These are phyloP conservation scores for Clunio marinus DNA, from an alignment of 2,888 invertebrate species.

Conservation along the genomic window DNA sequence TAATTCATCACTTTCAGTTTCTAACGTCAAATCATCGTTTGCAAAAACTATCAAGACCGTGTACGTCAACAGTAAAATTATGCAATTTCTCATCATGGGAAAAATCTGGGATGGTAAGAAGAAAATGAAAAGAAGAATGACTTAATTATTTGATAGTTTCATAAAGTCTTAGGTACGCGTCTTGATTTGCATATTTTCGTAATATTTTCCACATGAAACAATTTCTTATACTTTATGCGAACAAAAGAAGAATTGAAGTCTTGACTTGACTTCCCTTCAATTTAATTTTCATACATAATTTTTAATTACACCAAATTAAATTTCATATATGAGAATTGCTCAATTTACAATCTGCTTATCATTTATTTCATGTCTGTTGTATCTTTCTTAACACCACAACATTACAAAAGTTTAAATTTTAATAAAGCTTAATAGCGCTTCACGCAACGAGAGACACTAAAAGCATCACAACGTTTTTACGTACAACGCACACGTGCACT, in stretches of 20 bases:
- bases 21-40: constrained; percentile 27
- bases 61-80: constrained; percentile 31
- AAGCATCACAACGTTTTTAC: neutral
- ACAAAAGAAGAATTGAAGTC: no score
- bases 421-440: constrained; percentile 20
- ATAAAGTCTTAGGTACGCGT: neutral
- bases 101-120: constrained; percentile 16
- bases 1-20: constrained; percentile 36
- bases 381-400: neutral
- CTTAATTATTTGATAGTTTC: no score
- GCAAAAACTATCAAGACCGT: neutral
- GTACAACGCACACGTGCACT: neutral
- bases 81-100: constrained; percentile 36
- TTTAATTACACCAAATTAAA: neutral
- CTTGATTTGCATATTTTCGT: constrained; percentile 5
- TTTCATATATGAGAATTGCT: neutral
- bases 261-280: neutral
- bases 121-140: neutral
- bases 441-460: neutral
- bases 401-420: neutral
- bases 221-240: no score
- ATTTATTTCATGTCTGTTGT: neutral
- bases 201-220: no score
- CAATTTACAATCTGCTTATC: constrained; percentile 8
- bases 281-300: neutral